Evolutionary conservation across 1,140 invertebrate genomes (phyloP).

Genomic region (Akabosia matsudoensis): DNA sequence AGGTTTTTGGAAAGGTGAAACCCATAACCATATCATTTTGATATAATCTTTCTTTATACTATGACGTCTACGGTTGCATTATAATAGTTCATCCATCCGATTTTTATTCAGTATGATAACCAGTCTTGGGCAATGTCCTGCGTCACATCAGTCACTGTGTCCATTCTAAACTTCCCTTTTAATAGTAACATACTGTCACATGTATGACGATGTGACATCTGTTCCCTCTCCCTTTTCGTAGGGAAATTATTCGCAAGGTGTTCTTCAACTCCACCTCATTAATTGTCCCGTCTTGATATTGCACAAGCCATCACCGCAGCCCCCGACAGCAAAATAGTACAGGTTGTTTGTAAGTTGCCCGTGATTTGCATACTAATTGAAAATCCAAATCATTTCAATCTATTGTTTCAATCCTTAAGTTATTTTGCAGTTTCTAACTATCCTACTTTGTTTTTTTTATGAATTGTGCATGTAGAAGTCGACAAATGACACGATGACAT

Average conservation of each 20-base stretch:
- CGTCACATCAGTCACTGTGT: not conserved
- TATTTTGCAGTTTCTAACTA: not conserved
- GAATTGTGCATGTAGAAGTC: not conserved
- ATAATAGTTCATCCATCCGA: not conserved
- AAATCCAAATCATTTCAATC: not conserved
- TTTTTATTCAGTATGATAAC: not conserved
- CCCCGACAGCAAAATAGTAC: not conserved
- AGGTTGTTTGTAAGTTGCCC: not conserved
- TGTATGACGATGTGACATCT: not conserved
- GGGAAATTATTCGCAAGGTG: not conserved
- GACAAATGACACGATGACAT: not conserved
- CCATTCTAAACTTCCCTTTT: too few species aligned
- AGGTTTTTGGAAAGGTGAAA: slow-evolving; percentile 8
- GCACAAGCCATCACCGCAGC: not conserved
- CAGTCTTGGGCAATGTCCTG: slow-evolving; percentile 10
- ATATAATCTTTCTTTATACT: not conserved
- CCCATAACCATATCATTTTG: not conserved
- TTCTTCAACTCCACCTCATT: not conserved
- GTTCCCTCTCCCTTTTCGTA: not conserved
- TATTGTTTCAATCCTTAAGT: too few species aligned
- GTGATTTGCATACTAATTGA: slow-evolving; percentile 18
- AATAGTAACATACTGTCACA: not conserved
- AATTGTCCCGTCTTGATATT: not conserved
- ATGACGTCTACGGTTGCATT: not conserved
- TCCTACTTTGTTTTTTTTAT: not conserved